Evolutionary conservation across 2,113 vertebrate species (phyloP).

Genomic region (Mastomys natalensis): DNA sequence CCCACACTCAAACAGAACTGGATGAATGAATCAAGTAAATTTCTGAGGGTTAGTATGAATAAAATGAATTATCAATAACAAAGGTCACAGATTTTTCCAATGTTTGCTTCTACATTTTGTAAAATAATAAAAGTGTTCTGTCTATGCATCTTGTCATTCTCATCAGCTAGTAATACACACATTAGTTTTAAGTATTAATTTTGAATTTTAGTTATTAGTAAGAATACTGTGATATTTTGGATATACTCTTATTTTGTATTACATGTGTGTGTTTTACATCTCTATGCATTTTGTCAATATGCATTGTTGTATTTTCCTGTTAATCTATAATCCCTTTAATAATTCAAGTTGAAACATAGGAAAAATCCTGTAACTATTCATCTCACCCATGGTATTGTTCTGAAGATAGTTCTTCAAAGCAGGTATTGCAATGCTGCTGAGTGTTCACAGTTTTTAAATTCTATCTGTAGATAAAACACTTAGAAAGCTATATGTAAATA

Average conservation of each 20-base stretch:
- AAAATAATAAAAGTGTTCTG: neutral
- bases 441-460: conserved; percentile 19
- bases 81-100: conserved; percentile 32
- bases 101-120: neutral
- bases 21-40: conserved; percentile 52
- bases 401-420: neutral
- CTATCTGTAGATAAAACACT: neutral
- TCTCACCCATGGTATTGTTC: neutral
- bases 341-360: neutral
- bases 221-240: neutral
- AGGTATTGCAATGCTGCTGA: conserved; percentile 19
- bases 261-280: neutral
- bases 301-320: neutral
- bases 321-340: neutral
- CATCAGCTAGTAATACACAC: neutral
- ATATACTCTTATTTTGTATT: neutral
- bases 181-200: neutral
- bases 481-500: conserved; percentile 11
- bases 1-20: neutral
- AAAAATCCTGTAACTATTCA: neutral
- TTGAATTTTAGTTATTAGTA: neutral
- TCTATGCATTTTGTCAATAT: neutral
- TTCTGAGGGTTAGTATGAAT: conserved; percentile 60
- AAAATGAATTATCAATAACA: conserved; percentile 40
- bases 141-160: neutral